phyloP scores from a whole-genome alignment of 2,888 invertebrate genomes.

The Syritta pipiens region DNA sequence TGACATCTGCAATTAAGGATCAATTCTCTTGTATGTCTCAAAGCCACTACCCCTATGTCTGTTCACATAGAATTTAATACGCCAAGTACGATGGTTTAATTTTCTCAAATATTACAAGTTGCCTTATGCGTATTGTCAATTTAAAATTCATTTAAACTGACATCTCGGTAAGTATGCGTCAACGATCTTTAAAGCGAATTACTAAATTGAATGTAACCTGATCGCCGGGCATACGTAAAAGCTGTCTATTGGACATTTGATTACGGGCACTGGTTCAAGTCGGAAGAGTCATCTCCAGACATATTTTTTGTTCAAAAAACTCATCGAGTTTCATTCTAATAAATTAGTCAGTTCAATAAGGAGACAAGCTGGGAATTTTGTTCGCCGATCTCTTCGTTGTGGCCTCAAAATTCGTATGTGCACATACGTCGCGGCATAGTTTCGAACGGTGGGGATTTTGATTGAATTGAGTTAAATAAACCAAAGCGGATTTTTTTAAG shows the following conservation, averaged over 20 bases:
- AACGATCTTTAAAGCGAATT: slow-evolving; percentile 41
- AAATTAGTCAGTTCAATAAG: too few relatives aligned
- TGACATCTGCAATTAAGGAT: too few relatives aligned
- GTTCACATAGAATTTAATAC: background rate
- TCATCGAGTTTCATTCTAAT: too few relatives aligned
- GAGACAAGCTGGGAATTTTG: too few relatives aligned
- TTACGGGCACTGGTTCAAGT: background rate
- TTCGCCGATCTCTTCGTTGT: too few relatives aligned
- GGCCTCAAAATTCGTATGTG: too few relatives aligned
- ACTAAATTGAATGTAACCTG: slow-evolving; percentile 43
- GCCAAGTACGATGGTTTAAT: slow-evolving; percentile 22
- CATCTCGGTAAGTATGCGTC: slow-evolving; percentile 26
- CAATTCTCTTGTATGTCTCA: too few relatives aligned
- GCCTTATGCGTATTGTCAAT: background rate
- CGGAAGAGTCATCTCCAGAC: slow-evolving; percentile 6
- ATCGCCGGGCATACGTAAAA: slow-evolving; percentile 1
- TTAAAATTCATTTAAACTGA: slow-evolving; percentile 4
- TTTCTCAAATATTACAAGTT: slow-evolving; percentile 15
- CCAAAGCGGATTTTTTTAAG: too few relatives aligned
- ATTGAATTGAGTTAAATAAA: too few relatives aligned
- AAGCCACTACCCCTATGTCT: slow-evolving; percentile 23
- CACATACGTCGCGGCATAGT: too few relatives aligned
- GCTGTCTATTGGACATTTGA: background rate
- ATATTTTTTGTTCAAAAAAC: too few relatives aligned
- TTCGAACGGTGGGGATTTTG: too few relatives aligned